Evolutionary conservation across 2,797 vertebrate species (phyloP).

Genomic region (Onychomys leucogaster): DNA sequence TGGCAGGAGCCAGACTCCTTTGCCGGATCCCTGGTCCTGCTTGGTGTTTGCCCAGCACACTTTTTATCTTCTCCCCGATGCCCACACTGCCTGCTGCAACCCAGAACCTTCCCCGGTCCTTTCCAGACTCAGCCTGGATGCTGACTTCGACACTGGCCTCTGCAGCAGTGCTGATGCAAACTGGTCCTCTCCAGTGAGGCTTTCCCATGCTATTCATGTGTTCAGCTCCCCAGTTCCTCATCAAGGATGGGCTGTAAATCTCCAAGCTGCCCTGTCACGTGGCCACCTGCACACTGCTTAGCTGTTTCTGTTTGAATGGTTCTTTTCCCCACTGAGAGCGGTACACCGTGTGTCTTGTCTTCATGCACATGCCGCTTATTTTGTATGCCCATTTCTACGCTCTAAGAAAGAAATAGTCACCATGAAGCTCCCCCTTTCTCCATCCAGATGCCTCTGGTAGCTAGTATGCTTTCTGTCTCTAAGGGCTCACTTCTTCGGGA

Average conservation of each 20-base stretch:
- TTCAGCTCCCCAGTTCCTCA: not conserved
- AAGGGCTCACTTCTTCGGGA: not conserved
- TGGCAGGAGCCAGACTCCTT: conserved; percentile 52
- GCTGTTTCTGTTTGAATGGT: not conserved
- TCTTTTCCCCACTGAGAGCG: not conserved
- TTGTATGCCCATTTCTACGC: not conserved
- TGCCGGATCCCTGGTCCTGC: conserved; percentile 59
- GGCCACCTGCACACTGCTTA: not conserved
- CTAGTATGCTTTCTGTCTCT: not conserved
- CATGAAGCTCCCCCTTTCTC: not conserved
- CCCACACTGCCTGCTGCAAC: not conserved
- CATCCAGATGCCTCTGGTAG: not conserved
- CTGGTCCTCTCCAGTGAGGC: not conserved
- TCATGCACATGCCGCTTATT: not conserved
- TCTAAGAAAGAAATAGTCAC: not conserved
- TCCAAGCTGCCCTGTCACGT: not conserved
- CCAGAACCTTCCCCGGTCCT: conserved; percentile 13
- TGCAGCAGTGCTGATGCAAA: not conserved
- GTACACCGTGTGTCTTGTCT: not conserved
- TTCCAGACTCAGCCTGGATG: not conserved
- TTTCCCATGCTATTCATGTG: not conserved
- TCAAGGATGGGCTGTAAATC: not conserved
- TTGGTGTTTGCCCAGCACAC: conserved; percentile 54
- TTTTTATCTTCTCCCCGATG: conserved; percentile 58
- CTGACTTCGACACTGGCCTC: not conserved